Conservation (phyloP, 2,888 invertebrate genomes). For the Aplocera efformata region DNA sequence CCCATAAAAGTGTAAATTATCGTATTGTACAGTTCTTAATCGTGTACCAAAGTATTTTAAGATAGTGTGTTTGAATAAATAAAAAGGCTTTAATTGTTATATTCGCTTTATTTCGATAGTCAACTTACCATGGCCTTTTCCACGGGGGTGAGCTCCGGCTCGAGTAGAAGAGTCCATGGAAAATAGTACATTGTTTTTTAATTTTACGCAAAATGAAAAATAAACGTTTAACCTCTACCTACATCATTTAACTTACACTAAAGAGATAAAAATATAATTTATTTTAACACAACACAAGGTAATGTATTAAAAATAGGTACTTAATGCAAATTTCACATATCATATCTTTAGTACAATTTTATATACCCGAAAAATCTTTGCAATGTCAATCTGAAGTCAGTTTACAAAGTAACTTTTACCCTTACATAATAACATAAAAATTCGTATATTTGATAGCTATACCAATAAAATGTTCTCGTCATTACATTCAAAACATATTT, state of each 20-base stretch:
- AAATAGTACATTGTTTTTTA: conserved; percentile 56
- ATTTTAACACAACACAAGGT: conserved; percentile 28
- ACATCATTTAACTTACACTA: conserved; percentile 27
- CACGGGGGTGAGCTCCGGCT: conserved; percentile 66
- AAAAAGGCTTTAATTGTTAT: conserved; percentile 39
- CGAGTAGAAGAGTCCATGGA: conserved; percentile 75
- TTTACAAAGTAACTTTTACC: conserved; percentile 19
- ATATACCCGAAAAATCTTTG: conserved; percentile 11
- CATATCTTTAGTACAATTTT: conserved; percentile 22
- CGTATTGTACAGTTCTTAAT: conserved; percentile 3
- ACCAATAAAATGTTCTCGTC: conserved; percentile 24
- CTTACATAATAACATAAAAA: conserved; percentile 22
- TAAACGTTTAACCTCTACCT: conserved; percentile 24
- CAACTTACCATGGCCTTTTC: conserved; percentile 77
- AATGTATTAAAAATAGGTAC: conserved; percentile 20
- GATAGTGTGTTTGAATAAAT: conserved; percentile 11
- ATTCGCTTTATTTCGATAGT: conserved; percentile 62
- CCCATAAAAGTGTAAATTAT: conserved; percentile 1
- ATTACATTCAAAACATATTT: conserved; percentile 18
- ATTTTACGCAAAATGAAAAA: conserved; percentile 26
- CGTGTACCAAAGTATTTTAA: conserved; percentile 2
- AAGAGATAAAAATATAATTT: conserved; percentile 26
- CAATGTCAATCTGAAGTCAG: conserved; percentile 17
- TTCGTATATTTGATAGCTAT: conserved; percentile 34
- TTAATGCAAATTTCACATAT: conserved; percentile 22